Conservation (phyloP, 1,140 invertebrate species). For the Heterodera carotae region DNA sequence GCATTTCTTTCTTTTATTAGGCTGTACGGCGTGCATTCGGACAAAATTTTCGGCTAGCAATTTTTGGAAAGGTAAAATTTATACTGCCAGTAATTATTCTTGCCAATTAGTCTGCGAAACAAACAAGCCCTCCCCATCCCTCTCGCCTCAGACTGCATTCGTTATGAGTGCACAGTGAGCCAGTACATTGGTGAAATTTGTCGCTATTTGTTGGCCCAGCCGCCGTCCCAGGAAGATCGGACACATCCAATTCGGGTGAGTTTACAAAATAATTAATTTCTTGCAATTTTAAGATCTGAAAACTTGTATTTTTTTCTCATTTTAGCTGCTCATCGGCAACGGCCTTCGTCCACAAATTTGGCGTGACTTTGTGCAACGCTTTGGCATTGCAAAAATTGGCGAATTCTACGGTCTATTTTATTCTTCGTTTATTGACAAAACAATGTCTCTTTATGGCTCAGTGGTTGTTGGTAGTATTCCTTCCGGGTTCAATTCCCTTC, state of each 20-base stretch:
- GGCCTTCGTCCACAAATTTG: constrained; percentile 93
- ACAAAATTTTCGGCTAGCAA: constrained; percentile 92
- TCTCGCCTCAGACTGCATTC: constrained; percentile 75
- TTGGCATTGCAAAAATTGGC: constrained; percentile 79
- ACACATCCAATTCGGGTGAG: constrained; percentile 76
- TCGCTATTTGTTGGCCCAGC: constrained; percentile 88
- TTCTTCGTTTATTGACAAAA: constrained; percentile 1
- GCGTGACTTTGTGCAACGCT: constrained; percentile 84
- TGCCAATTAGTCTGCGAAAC: neutral
- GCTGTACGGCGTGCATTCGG: constrained; percentile 81
- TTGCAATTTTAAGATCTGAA: too few relatives aligned
- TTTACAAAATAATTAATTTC: constrained; percentile 19
- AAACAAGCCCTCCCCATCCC: neutral
- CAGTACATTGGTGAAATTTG: constrained; percentile 99
- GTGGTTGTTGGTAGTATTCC: constrained; percentile 3
- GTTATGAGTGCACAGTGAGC: constrained; percentile 89
- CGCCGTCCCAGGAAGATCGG: constrained; percentile 76
- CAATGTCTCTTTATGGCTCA: too few relatives aligned
- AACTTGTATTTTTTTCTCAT: neutral
- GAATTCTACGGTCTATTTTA: constrained; percentile 83
- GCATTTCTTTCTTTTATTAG: constrained; percentile 81
- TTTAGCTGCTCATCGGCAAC: constrained; percentile 66
- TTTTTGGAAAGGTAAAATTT: constrained; percentile 74
- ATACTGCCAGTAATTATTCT: neutral
- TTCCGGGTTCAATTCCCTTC: neutral